A percentile compares a stretch with the other conserved stretches of the same genome.
Conservation (phyloP, 2,888 invertebrate species). For the Sycophila texana region DNA sequence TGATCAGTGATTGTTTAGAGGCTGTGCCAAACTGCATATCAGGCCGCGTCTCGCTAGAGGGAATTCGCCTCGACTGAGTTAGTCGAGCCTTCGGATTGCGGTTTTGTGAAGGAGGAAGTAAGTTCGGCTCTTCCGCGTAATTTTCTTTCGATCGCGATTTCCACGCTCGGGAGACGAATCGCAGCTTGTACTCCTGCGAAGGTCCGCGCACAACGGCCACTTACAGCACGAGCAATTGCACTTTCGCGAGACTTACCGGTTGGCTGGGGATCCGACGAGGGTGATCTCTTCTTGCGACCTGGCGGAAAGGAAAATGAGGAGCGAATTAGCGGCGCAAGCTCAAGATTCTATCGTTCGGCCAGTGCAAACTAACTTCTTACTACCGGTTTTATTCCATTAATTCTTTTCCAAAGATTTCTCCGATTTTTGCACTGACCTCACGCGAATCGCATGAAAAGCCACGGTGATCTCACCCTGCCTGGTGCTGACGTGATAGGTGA, state of each 20-base stretch:
- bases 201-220: neutral
- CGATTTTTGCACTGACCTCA: too few species aligned
- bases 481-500: constrained; percentile 86
- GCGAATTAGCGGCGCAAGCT: constrained; percentile 35
- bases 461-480: constrained; percentile 75
- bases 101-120: constrained; percentile 39
- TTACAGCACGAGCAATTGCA: neutral
- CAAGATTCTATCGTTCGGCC: too few species aligned
- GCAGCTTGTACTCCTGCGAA: too few species aligned
- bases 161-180: neutral
- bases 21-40: constrained; percentile 46
- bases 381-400: too few species aligned
- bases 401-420: too few species aligned
- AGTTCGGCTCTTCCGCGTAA: constrained; percentile 10
- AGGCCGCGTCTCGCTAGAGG: constrained; percentile 40
- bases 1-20: constrained; percentile 30
- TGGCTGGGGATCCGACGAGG: constrained; percentile 60
- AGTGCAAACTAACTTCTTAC: too few species aligned
- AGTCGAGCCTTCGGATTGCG: constrained; percentile 54
- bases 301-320: constrained; percentile 52
- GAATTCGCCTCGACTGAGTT: constrained; percentile 16
- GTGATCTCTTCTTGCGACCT: constrained; percentile 71
- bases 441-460: too few species aligned
- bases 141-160: neutral
- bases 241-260: constrained; percentile 62